A percentile compares a stretch with the other conserved stretches of the same genome.
Conservation (phyloP, 2,113 vertebrate genomes). For the Anser cygnoides region DNA sequence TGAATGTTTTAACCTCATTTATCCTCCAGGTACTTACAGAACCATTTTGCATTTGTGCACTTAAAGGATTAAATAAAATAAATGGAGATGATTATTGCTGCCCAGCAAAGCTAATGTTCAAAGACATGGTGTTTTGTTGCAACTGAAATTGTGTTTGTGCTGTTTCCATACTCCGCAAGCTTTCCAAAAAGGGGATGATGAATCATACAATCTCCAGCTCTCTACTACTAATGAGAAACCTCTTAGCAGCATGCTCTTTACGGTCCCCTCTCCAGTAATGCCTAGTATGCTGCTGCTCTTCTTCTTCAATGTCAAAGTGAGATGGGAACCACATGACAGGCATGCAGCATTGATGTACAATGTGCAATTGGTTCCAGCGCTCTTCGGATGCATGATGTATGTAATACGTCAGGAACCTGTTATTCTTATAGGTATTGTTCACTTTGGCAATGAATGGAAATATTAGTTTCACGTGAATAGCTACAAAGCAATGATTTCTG, state of each 20-base stretch:
- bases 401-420: fast-evolving
- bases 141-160: not conserved
- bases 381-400: not conserved
- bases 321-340: not conserved
- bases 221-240: not conserved
- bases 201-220: not conserved
- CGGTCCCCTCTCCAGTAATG: not conserved
- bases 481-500: not conserved
- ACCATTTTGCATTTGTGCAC: conserved; percentile 62
- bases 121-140: not conserved
- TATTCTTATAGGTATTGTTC: fast-evolving
- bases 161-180: not conserved
- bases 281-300: not conserved
- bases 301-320: not conserved
- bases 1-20: conserved; percentile 71
- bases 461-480: fast-evolving
- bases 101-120: conserved; percentile 20
- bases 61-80: conserved; percentile 71
- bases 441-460: not conserved
- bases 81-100: conserved; percentile 18
- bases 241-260: not conserved
- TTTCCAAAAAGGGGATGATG: conserved; percentile 32
- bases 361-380: conserved; percentile 3
- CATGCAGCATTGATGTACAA: not conserved
- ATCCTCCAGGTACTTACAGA: conserved; percentile 60